Evolutionary conservation across 2,797 vertebrate species (phyloP), one percentile per base, ranked within the genome.

Genomic region (Ctenopoma kingsleyae): DNA sequence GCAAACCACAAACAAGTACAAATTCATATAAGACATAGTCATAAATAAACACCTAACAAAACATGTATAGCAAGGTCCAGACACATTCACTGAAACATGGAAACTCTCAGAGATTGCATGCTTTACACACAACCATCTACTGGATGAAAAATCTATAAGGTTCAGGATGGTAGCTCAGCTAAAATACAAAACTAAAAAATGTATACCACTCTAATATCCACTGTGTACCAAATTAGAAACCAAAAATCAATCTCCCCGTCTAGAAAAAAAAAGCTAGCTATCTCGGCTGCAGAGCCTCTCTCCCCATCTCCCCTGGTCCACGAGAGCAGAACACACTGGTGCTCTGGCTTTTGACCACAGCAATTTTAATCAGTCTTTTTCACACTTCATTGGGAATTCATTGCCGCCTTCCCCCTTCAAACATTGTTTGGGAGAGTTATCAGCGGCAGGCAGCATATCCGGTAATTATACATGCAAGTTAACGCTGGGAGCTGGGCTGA

Each of bases 301-400:
- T 83, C 78, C 72, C 79, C 88, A 84, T 90, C 87, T 91, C 85
- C 87, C 87, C 85, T 80, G 89, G 87, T 89, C 82, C 63, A 78
- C 54, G 78, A 86, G 89, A 92, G 91, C 90, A 89, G 89, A 91
- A 90, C 92, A 91, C 91, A 91, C 84, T 89, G 88, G 87, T 84
- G 91, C 65, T 58, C 85, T 92, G 89, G 91, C 93, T 92, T 92
- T 91, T 92, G 91, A 94, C 92, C 93, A 92, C 72, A 63, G 88
- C 87, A 89, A 88, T 94, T 94, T 94, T 94, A 95, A 95, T 94
- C 93, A 94, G 91, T 91, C 92, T 92, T 94, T 91, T 94, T 93
- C 93, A 94, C 93, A 94, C 92, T 95, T 94, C 93, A 94, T 93
- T 94, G 93, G 93, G 91, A 93, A 95, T 95, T 94, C 92, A 92